Evolutionary conservation across 2,888 invertebrate genomes (phyloP).

Genomic region (Callimorpha dominula): DNA sequence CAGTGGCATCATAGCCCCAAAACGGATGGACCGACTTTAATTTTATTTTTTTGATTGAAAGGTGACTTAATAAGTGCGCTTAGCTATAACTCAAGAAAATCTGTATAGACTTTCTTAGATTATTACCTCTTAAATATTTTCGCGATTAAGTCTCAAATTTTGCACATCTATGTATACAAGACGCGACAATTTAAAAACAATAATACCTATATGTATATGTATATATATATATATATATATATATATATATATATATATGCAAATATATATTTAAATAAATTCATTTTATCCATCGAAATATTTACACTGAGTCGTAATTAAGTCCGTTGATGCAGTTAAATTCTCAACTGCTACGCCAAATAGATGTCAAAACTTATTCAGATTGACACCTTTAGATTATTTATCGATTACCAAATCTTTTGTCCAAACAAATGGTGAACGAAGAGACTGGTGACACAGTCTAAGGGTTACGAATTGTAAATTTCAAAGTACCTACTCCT

Average conservation of each 20-base stretch:
- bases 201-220: no score
- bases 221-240: not conserved
- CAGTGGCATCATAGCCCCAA: no score
- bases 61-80: no score
- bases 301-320: not conserved
- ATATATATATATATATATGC: not conserved
- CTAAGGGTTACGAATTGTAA: slow-evolving; percentile 51
- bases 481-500: slow-evolving; percentile 39
- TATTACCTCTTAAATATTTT: no score
- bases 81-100: no score
- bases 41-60: no score
- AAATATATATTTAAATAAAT: not conserved
- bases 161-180: no score
- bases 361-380: not conserved
- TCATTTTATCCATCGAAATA: not conserved
- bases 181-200: no score
- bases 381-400: not conserved
- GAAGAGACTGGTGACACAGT: slow-evolving; percentile 33
- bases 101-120: no score
- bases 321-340: not conserved
- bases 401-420: slow-evolving; percentile 19
- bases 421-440: slow-evolving; percentile 25
- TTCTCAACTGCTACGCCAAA: not conserved
- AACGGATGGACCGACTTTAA: no score
- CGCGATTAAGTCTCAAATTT: no score